Percentiles rank a stretch among this genome's conserved stretches.
These are phyloP conservation scores for Xenopus laevis DNA, from an alignment of 2,113 vertebrate genomes.

Conservation along the genomic window DNA sequence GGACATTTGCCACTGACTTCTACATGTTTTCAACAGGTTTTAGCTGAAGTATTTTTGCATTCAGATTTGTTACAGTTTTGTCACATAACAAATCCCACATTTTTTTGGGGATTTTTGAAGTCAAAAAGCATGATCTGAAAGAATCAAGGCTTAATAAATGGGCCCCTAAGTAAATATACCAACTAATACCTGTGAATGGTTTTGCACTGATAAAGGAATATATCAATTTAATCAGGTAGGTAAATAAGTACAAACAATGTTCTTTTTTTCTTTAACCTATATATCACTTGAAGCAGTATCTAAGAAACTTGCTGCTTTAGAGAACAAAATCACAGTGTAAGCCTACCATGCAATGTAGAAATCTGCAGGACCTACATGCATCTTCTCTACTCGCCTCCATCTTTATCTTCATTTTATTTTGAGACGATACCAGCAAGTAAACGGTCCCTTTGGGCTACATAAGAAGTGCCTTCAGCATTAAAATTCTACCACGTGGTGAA, in stretches of 20 bases:
- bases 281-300: constrained; percentile 87
- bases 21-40: too few relatives aligned
- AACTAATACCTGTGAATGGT: too few relatives aligned
- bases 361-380: neutral
- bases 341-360: neutral
- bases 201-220: too few relatives aligned
- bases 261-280: constrained; percentile 72
- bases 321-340: constrained; percentile 81
- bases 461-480: neutral
- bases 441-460: neutral
- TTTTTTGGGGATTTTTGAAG: too few relatives aligned
- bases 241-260: neutral
- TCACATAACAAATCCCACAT: too few relatives aligned
- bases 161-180: too few relatives aligned
- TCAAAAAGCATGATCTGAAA: too few relatives aligned
- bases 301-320: constrained; percentile 85
- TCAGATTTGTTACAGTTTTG: too few relatives aligned
- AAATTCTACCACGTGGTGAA: neutral
- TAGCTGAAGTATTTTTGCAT: too few relatives aligned
- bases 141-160: too few relatives aligned
- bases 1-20: too few relatives aligned
- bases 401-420: neutral
- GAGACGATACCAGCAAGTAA: neutral
- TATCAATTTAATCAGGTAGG: neutral
- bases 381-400: neutral